Percentiles rank a stretch among this genome's conserved stretches.
phyloP scores from a whole-genome alignment of 2,113 vertebrate genomes.

The Leptosomus discolor region DNA sequence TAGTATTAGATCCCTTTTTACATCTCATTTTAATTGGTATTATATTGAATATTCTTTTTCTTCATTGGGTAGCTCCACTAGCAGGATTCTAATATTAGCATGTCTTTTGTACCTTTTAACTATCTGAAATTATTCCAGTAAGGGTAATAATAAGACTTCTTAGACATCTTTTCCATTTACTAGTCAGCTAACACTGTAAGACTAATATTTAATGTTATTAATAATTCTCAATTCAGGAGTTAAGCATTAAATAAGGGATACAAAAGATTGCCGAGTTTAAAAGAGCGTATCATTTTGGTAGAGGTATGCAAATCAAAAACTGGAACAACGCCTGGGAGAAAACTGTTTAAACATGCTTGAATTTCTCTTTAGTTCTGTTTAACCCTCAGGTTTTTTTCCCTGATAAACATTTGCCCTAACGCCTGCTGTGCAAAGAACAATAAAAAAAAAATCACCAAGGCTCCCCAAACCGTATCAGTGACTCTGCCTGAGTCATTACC shows the following conservation, averaged over 20 bases:
- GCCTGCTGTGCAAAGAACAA: constrained; percentile 68
- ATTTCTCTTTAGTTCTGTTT: constrained; percentile 65
- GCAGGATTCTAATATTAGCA: constrained; percentile 42
- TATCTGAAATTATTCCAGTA: constrained; percentile 49
- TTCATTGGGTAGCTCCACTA: constrained; percentile 21
- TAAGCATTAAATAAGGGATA: constrained; percentile 67
- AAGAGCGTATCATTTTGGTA: constrained; percentile 55
- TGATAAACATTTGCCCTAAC: constrained; percentile 71
- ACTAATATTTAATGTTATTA: constrained; percentile 73
- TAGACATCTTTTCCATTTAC: constrained; percentile 61
- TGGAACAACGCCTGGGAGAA: constrained; percentile 58
- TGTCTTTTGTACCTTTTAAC: constrained; percentile 66
- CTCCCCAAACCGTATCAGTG: constrained; percentile 11
- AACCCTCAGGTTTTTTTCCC: constrained; percentile 46
- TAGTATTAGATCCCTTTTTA: constrained; percentile 25
- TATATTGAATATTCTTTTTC: constrained; percentile 32
- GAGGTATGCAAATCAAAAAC: constrained; percentile 66
- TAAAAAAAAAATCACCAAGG: constrained; percentile 29
- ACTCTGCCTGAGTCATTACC: constrained; percentile 45
- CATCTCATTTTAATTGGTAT: constrained; percentile 43
- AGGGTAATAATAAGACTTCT: constrained; percentile 60
- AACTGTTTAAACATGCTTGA: constrained; percentile 66
- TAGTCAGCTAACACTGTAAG: constrained; percentile 61
- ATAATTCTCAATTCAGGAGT: constrained; percentile 65
- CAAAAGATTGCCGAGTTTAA: constrained; percentile 60